phyloP scores from a whole-genome alignment of 2,797 vertebrate genomes.

The Limosa lapponica region DNA sequence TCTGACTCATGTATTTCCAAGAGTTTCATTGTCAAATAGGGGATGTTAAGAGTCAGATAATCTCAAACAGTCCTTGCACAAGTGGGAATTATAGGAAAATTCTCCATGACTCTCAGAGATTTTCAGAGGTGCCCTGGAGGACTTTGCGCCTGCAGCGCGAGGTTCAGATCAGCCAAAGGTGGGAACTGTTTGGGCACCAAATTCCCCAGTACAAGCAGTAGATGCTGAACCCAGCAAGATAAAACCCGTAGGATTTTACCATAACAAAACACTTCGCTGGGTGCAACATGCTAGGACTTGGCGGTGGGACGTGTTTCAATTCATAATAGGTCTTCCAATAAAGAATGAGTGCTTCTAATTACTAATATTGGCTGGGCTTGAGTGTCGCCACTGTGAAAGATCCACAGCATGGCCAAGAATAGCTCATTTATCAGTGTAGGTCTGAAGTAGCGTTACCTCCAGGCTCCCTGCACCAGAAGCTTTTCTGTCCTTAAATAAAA shows the following conservation, averaged over 20 bases:
- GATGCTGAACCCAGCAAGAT: neutral
- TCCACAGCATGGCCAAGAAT: neutral
- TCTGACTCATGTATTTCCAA: neutral
- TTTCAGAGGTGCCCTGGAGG: neutral
- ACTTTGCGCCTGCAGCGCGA: neutral
- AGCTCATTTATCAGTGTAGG: neutral
- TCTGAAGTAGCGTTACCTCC: neutral
- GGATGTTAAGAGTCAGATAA: neutral
- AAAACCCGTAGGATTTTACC: accelerated
- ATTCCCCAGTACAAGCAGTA: neutral
- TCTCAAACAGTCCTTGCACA: neutral
- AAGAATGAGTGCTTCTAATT: neutral
- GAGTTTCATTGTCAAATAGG: neutral
- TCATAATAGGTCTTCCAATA: neutral
- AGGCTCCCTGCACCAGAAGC: neutral
- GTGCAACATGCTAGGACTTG: too few species aligned
- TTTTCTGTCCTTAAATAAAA: neutral
- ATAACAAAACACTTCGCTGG: neutral
- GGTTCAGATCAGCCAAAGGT: too few species aligned
- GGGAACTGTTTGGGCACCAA: neutral
- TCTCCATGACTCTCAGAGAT: neutral
- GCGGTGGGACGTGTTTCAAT: neutral
- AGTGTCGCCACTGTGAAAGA: neutral
- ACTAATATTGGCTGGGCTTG: neutral
- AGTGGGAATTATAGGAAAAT: neutral